These are phyloP conservation scores for Petaurus breviceps DNA, from an alignment of 2,113 vertebrate species.

Conservation along the genomic window DNA sequence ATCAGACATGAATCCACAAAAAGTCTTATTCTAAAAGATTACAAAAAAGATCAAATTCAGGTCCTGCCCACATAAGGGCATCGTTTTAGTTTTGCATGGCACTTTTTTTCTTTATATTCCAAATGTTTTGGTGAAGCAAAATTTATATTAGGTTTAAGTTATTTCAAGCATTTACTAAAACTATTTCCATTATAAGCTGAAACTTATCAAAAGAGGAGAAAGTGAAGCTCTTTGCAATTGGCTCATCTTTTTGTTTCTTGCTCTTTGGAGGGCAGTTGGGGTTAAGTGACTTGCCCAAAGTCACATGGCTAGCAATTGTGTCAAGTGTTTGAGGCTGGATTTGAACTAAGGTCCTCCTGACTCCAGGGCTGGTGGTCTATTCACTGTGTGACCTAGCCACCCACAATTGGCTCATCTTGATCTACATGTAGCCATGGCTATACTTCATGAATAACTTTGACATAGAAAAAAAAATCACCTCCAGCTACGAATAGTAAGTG, in stretches of 20 bases:
- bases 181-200: conserved; percentile 7
- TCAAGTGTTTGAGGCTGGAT: too few species aligned
- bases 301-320: too few species aligned
- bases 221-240: conserved; percentile 32
- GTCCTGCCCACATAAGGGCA: background rate
- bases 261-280: too few species aligned
- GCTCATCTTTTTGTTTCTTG: conserved; percentile 15
- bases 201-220: conserved; percentile 42
- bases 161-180: conserved; percentile 35
- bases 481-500: background rate
- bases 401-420: conserved; percentile 29
- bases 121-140: conserved; percentile 12
- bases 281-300: too few species aligned
- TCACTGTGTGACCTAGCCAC: too few species aligned
- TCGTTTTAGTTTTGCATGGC: conserved; percentile 5
- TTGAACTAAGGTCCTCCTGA: too few species aligned
- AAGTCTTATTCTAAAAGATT: background rate
- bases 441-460: too few species aligned
- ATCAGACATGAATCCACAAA: conserved; percentile 18
- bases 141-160: conserved; percentile 40
- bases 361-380: too few species aligned
- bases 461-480: too few species aligned
- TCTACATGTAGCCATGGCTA: conserved; percentile 14
- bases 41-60: conserved; percentile 11
- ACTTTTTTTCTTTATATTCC: background rate